Evolutionary conservation across 2,113 vertebrate genomes (phyloP).

Genomic region (Theristicus caerulescens): DNA sequence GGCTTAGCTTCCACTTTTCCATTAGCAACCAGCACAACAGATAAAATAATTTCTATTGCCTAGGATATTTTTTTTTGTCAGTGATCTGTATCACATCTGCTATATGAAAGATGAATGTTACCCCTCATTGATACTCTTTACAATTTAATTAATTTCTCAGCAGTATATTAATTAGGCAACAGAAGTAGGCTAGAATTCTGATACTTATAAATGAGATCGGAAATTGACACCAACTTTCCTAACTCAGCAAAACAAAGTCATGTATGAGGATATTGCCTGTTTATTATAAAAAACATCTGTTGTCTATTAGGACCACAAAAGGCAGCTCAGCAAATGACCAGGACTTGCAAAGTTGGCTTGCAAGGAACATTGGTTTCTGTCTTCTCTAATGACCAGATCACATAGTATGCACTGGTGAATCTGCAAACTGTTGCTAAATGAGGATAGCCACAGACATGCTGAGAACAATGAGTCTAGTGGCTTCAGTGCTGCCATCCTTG

Average conservation of each 20-base stretch:
- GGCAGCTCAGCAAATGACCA: background rate
- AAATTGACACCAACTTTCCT: constrained; percentile 36
- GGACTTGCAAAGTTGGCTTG: background rate
- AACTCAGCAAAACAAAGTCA: constrained; percentile 17
- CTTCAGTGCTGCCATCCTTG: background rate
- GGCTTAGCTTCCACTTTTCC: background rate
- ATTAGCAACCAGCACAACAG: background rate
- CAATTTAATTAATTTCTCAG: constrained; percentile 76
- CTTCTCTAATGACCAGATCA: background rate
- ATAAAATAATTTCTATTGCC: background rate
- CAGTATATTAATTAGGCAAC: constrained; percentile 71
- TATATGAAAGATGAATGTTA: constrained; percentile 58
- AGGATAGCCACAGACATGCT: background rate
- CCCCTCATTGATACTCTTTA: constrained; percentile 21
- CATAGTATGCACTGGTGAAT: background rate
- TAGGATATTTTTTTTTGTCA: constrained; percentile 10
- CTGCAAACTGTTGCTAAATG: background rate
- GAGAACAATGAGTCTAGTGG: background rate
- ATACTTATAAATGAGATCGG: constrained; percentile 66
- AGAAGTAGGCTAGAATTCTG: constrained; percentile 59
- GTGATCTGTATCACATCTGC: constrained; percentile 38
- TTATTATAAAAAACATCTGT: background rate
- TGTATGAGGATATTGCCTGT: background rate
- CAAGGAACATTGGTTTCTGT: background rate
- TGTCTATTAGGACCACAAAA: background rate